These are phyloP conservation scores for Habrosyne pyritoides DNA, from an alignment of 2,888 invertebrate species.

Conservation along the genomic window DNA sequence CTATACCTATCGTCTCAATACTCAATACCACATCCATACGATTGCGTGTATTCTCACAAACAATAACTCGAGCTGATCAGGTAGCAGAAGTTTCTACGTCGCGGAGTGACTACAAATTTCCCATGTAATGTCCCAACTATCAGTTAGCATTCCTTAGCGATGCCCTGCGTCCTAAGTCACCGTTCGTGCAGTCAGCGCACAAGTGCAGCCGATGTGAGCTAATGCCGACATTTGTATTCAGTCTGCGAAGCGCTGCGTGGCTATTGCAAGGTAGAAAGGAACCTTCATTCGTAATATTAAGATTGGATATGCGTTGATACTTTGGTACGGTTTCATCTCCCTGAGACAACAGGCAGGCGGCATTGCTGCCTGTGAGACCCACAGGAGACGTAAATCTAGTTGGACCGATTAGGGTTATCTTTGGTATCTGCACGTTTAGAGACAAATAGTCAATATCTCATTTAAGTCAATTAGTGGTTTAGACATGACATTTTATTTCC, in stretches of 20 bases:
- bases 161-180: background rate
- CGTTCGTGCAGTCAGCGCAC: background rate
- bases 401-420: too few relatives aligned
- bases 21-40: background rate
- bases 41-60: background rate
- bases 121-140: conserved; percentile 1
- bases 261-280: background rate
- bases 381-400: too few relatives aligned
- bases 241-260: conserved; percentile 1
- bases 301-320: too few relatives aligned
- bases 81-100: background rate
- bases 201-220: background rate
- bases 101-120: conserved; percentile 14
- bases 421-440: too few relatives aligned
- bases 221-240: conserved; percentile 13
- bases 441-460: too few relatives aligned
- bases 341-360: too few relatives aligned
- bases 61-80: background rate
- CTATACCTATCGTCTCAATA: too few relatives aligned
- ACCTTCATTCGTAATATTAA: background rate
- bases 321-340: too few relatives aligned
- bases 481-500: too few relatives aligned
- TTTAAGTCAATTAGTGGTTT: too few relatives aligned
- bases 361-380: too few relatives aligned
- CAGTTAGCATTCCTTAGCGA: conserved; percentile 8